These are phyloP conservation scores for Cephus spinipes DNA, from an alignment of 2,888 invertebrate species.

Conservation along the genomic window DNA sequence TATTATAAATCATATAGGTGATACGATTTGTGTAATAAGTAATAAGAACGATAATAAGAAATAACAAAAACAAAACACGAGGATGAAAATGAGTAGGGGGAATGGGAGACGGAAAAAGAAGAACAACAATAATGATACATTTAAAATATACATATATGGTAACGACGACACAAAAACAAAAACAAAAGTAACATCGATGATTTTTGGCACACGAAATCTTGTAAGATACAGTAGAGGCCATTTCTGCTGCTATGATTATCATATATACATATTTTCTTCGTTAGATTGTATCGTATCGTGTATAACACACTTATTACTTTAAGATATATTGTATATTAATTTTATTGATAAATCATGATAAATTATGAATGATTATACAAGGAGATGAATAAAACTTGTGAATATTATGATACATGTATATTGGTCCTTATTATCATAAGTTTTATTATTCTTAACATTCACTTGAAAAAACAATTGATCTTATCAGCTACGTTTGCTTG, in stretches of 20 bases:
- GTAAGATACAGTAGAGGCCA: slow-evolving; percentile 64
- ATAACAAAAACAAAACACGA: slow-evolving; percentile 31
- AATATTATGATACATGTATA: slow-evolving; percentile 22
- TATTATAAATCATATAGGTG: slow-evolving; percentile 60
- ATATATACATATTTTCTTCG: slow-evolving; percentile 56
- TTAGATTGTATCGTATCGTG: slow-evolving; percentile 57
- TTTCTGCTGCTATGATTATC: slow-evolving; percentile 63
- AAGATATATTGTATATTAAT: slow-evolving; percentile 65
- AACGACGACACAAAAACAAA: slow-evolving; percentile 14
- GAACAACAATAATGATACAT: slow-evolving; percentile 47
- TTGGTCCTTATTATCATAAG: slow-evolving; percentile 20
- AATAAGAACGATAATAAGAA: slow-evolving; percentile 52
- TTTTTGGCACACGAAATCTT: slow-evolving; percentile 62
- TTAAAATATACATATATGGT: slow-evolving; percentile 36
- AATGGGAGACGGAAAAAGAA: slow-evolving; percentile 12
- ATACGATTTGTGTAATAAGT: slow-evolving; percentile 64
- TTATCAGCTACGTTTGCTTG: not conserved
- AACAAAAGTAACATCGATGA: slow-evolving; percentile 23
- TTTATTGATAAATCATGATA: slow-evolving; percentile 63
- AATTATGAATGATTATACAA: slow-evolving; percentile 61
- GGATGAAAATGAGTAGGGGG: not conserved
- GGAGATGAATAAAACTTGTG: slow-evolving; percentile 36
- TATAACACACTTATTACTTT: slow-evolving; percentile 61
- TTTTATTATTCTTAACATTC: slow-evolving; percentile 15
- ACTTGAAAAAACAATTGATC: not conserved